These are phyloP conservation scores for Callinectes sapidus DNA, from an alignment of 2,888 invertebrate genomes.

Conservation along the genomic window DNA sequence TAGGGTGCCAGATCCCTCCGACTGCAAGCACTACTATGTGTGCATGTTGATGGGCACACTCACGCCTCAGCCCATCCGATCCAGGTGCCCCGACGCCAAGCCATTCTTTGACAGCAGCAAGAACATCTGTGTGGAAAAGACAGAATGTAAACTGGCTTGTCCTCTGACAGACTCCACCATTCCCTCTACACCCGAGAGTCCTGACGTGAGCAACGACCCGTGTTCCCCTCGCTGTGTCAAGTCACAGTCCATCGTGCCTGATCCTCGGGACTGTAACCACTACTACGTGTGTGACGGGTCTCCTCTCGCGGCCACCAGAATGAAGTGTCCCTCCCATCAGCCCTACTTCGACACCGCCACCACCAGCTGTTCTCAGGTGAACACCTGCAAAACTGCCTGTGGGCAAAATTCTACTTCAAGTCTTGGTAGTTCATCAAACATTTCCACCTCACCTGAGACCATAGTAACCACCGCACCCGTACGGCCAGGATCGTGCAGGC, in stretches of 20 bases:
- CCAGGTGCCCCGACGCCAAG: conserved; percentile 49
- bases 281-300: conserved; percentile 51
- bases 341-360: conserved; percentile 41
- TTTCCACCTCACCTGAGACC: not conserved
- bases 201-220: conserved; percentile 1
- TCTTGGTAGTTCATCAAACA: not conserved
- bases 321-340: conserved; percentile 51
- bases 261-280: conserved; percentile 51
- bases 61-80: conserved; percentile 44
- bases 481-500: conserved; percentile 35
- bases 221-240: conserved; percentile 39
- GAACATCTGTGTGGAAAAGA: conserved; percentile 40
- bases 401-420: not conserved
- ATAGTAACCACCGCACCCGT: not conserved
- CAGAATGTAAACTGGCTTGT: conserved; percentile 44
- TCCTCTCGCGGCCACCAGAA: conserved; percentile 38
- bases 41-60: conserved; percentile 52
- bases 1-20: conserved; percentile 55
- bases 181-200: not conserved
- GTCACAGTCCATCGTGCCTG: conserved; percentile 47
- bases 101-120: conserved; percentile 54
- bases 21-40: conserved; percentile 55
- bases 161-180: not conserved
- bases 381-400: conserved; percentile 41
- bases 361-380: conserved; percentile 42